Conservation (phyloP, 1,140 invertebrate species). For the Achroia grisella region DNA sequence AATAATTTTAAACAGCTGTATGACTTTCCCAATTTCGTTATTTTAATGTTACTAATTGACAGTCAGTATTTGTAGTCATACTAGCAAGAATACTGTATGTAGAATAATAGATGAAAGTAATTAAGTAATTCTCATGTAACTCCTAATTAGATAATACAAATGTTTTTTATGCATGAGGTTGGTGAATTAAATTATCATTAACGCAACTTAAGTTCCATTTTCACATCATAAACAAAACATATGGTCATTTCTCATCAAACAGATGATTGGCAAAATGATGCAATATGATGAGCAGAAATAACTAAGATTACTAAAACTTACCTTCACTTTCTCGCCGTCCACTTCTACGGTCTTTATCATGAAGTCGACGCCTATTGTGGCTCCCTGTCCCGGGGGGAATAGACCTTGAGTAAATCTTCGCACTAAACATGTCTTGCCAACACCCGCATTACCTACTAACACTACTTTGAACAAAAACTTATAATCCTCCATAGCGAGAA, state of each 20-base stretch:
- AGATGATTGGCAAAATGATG: constrained; percentile 15
- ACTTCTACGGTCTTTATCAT: constrained; percentile 99
- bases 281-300: constrained; percentile 18
- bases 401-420: constrained; percentile 93
- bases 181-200: too few relatives aligned
- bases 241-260: constrained; percentile 3
- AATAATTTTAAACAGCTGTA: too few relatives aligned
- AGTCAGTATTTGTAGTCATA: too few relatives aligned
- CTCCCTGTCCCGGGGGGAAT: constrained; percentile 97
- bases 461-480: constrained; percentile 99
- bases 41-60: too few relatives aligned
- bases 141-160: too few relatives aligned
- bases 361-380: constrained; percentile 99
- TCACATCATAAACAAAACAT: constrained; percentile 5
- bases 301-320: constrained; percentile 54
- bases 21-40: too few relatives aligned
- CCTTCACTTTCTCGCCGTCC: constrained; percentile 98
- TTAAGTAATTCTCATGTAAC: too few relatives aligned
- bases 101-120: too few relatives aligned
- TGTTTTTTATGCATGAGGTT: too few relatives aligned
- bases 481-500: constrained; percentile 95
- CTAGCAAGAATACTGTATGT: too few relatives aligned
- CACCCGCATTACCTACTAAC: constrained; percentile 94
- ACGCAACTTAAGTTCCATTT: too few relatives aligned
- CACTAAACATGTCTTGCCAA: constrained; percentile 95